phyloP scores from a whole-genome alignment of 2,888 invertebrate species.

The Acanthosepion lycidas region DNA sequence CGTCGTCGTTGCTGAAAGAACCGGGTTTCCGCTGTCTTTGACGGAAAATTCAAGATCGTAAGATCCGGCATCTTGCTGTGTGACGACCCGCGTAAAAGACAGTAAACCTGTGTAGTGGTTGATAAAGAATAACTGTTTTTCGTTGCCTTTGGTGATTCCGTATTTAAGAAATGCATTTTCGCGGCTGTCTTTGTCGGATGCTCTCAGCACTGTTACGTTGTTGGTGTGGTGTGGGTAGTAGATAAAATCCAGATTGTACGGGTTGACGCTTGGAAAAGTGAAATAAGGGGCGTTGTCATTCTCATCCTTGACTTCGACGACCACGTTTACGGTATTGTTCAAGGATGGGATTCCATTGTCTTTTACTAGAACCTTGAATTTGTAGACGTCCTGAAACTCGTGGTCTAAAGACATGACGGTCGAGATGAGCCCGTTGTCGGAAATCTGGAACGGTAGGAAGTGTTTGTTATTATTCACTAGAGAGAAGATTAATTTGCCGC shows the following conservation, averaged over 20 bases:
- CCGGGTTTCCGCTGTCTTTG: neutral
- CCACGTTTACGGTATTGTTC: slow-evolving; percentile 51
- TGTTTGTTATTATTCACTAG: slow-evolving; percentile 50
- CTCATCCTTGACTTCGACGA: neutral
- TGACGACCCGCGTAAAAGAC: neutral
- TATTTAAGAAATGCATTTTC: neutral
- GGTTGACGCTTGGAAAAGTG: neutral
- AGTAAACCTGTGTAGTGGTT: neutral
- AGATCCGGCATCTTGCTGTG: neutral
- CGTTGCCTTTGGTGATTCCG: neutral
- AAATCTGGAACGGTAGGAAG: slow-evolving; percentile 54
- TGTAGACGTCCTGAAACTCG: slow-evolving; percentile 53
- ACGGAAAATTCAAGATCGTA: neutral
- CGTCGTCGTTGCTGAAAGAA: neutral
- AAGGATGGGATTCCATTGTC: slow-evolving; percentile 49
- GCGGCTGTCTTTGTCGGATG: neutral
- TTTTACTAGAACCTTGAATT: slow-evolving; percentile 51
- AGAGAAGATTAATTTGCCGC: slow-evolving; percentile 56
- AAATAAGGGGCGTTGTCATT: neutral
- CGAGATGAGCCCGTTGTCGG: slow-evolving; percentile 56
- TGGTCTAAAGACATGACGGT: slow-evolving; percentile 59
- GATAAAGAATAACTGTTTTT: neutral
- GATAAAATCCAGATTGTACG: neutral
- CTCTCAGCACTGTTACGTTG: slow-evolving; percentile 33
- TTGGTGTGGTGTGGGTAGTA: neutral